Base-by-base conservation (phyloP, 2,888 invertebrate species). In the Platerodrilus igneus region DNA sequence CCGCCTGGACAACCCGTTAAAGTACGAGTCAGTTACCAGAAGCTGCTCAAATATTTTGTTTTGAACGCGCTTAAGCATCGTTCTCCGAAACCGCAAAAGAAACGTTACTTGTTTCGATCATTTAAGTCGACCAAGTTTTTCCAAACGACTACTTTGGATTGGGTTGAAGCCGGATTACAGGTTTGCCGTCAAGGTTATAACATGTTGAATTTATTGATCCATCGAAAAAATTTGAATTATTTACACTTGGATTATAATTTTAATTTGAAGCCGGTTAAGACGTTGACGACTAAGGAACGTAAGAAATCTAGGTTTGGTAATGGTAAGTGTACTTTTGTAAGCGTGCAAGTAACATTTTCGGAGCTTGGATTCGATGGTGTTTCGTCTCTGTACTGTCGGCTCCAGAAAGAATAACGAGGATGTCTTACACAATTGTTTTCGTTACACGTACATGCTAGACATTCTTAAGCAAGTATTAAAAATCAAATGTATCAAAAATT, bases 91-190 rank as follows among this genome's bases (percentile, higher is more conserved):
- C 90, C 99, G 6, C 99, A 99, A 67, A 99, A 99, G 71, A 96
- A 97, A 63, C 81, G 97, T 41, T 96, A 96, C 62, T 72, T 99
- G 27, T 99, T 99, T 79, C 83, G 97, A 17, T 99, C 99, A 0
- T 99, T 99, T 72, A 99, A 99, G 69, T 91, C 96, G 0, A 99
- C 99, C 0, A 99, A 99, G 70, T 99, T 99, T 74, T 99, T 99
- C 77, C 97, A 99, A 81, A 94, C 94, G 0, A 99, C 99, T 0
- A 95, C 95, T 1, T 72, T 99, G 53, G 99, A 99, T 71, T 99
- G 99, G 99, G 99, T 99, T 2, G 99, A 99, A 70, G 96, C 95
- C 7, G 99, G 99, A 3, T 71, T 99, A 26, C 99, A 99, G 73
- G 91, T 96, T 1, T 97, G 99, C 65, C 79, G 97, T 1, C 99